Conservation (phyloP, 1,140 invertebrate genomes). For the Globodera ellingtonae region DNA sequence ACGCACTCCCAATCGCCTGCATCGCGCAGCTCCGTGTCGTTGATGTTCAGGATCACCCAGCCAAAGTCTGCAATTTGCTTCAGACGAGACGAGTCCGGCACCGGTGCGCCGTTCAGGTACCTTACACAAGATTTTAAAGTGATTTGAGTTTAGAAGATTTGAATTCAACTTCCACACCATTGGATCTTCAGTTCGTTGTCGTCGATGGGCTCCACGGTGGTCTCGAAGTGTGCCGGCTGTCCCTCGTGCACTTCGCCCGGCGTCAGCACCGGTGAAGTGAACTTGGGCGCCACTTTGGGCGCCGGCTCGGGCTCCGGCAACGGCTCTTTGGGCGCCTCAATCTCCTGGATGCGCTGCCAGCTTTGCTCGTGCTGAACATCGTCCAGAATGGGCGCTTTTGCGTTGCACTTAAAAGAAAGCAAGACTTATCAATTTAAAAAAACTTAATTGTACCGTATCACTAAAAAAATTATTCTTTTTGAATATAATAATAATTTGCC, state of each 20-base stretch:
- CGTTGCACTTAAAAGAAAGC: conserved; percentile 75
- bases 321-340: conserved; percentile 55
- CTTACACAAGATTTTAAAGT: not conserved
- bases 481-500: too few species aligned
- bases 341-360: conserved; percentile 58
- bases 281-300: conserved; percentile 59
- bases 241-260: conserved; percentile 82
- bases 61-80: conserved; percentile 76
- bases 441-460: too few species aligned
- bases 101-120: conserved; percentile 52
- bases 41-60: conserved; percentile 86
- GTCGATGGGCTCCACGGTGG: conserved; percentile 88
- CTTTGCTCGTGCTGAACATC: conserved; percentile 61
- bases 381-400: conserved; percentile 65
- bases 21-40: conserved; percentile 66
- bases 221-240: conserved; percentile 92
- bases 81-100: conserved; percentile 74
- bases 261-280: conserved; percentile 48
- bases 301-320: conserved; percentile 47
- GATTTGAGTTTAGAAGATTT: conserved; percentile 39
- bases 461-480: too few species aligned
- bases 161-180: conserved; percentile 78
- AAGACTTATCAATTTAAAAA: not conserved
- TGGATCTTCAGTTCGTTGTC: conserved; percentile 94
- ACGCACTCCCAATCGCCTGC: conserved; percentile 60